phyloP scores from a whole-genome alignment of 2,113 vertebrate genomes.

The Hypomesus transpacificus region DNA sequence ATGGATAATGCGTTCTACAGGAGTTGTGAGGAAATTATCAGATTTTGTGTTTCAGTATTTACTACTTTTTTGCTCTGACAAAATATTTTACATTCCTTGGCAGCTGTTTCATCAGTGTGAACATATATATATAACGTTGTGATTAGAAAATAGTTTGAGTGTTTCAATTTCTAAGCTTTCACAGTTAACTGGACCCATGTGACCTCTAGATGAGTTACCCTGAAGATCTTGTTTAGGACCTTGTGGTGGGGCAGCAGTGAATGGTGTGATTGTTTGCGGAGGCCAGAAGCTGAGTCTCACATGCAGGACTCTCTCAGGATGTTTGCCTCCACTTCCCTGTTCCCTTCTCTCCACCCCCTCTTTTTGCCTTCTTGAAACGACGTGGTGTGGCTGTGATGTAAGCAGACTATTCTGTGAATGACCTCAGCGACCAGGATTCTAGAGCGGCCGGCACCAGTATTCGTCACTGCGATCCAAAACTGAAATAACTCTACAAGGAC shows the following conservation, averaged over 20 bases:
- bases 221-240: not conserved
- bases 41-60: too few relatives aligned
- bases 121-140: too few relatives aligned
- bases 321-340: constrained; percentile 2
- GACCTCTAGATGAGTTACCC: too few relatives aligned
- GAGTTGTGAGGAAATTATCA: too few relatives aligned
- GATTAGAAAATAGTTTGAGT: too few relatives aligned
- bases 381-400: constrained; percentile 35
- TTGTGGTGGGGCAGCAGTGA: constrained; percentile 18
- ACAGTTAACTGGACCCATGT: too few relatives aligned
- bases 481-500: constrained; percentile 38
- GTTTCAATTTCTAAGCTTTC: too few relatives aligned
- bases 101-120: too few relatives aligned
- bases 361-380: constrained; percentile 1
- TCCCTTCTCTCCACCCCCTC: not conserved
- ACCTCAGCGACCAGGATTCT: constrained; percentile 45
- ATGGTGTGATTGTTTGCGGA: constrained; percentile 37
- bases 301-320: constrained; percentile 16
- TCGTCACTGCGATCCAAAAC: constrained; percentile 35
- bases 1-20: too few relatives aligned
- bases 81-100: too few relatives aligned
- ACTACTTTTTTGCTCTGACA: too few relatives aligned
- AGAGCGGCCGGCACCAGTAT: constrained; percentile 28
- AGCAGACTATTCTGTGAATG: constrained; percentile 40
- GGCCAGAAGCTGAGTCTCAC: constrained; percentile 5